A percentile compares a stretch with the other conserved stretches of the same genome.
Evolutionary conservation across 2,797 vertebrate genomes (phyloP).

Genomic region (Protosalanx chinensis): DNA sequence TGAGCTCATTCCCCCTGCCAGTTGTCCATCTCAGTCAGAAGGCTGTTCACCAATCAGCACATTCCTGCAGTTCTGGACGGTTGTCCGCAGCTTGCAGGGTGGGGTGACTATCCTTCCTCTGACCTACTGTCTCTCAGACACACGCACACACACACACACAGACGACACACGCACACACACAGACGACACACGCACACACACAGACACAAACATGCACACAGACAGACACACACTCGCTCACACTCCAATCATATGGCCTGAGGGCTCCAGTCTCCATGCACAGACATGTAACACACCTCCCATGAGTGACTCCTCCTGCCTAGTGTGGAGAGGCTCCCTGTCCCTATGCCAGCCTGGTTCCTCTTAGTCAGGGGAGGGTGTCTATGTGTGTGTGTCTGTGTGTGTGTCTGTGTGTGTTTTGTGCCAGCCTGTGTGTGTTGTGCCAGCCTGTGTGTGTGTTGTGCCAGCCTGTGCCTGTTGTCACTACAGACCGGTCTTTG

Average conservation of each 20-base stretch:
- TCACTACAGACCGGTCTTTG: constrained; percentile 67
- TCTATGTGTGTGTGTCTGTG: constrained; percentile 8
- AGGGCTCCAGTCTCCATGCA: constrained; percentile 43
- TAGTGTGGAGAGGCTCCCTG: constrained; percentile 29
- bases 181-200: constrained; percentile 29
- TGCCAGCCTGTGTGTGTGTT: constrained; percentile 59
- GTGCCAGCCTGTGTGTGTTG: constrained; percentile 56
- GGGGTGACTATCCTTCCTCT: constrained; percentile 77
- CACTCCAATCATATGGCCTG: neutral
- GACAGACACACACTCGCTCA: constrained; percentile 14
- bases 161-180: constrained; percentile 30
- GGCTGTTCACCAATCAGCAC: constrained; percentile 73
- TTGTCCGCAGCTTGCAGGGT: constrained; percentile 71
- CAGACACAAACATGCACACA: constrained; percentile 34
- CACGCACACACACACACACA: constrained; percentile 14
- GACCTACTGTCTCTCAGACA: constrained; percentile 49
- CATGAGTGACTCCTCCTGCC: constrained; percentile 18
- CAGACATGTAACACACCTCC: constrained; percentile 30
- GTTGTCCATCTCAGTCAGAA: constrained; percentile 59
- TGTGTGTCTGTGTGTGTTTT: constrained; percentile 15
- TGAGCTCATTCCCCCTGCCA: constrained; percentile 54
- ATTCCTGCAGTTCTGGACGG: constrained; percentile 66
- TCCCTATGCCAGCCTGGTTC: constrained; percentile 37
- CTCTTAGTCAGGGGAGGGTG: constrained; percentile 13
- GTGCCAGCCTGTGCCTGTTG: constrained; percentile 66